Evolutionary conservation across 2,888 invertebrate genomes (phyloP).

Genomic region (Melinaea marsaeus): DNA sequence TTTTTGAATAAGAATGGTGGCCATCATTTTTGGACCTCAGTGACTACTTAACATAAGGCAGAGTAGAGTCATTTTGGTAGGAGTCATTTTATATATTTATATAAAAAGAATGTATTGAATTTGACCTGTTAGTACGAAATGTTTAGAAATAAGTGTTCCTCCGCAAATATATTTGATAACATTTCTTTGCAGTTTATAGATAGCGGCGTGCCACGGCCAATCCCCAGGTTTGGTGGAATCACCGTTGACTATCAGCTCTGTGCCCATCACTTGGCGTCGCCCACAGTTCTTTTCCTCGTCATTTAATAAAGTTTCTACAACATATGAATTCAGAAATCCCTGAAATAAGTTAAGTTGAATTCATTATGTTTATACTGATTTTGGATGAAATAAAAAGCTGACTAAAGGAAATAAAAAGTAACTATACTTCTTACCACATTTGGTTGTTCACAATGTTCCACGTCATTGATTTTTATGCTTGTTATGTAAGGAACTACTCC

Average conservation of each 20-base stretch:
- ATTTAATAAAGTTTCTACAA: slow-evolving; percentile 1
- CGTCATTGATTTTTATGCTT: slow-evolving; percentile 17
- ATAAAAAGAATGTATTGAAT: not conserved
- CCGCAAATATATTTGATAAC: slow-evolving; percentile 53
- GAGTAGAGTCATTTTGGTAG: too few species aligned
- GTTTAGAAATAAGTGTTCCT: slow-evolving; percentile 52
- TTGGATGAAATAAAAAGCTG: too few species aligned
- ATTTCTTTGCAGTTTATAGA: slow-evolving; percentile 42
- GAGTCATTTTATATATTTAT: not conserved
- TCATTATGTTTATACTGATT: too few species aligned
- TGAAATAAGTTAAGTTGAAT: not conserved
- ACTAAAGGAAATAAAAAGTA: too few species aligned
- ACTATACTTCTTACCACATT: slow-evolving; percentile 15
- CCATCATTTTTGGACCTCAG: too few species aligned
- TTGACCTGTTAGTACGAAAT: slow-evolving; percentile 52
- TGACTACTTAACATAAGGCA: too few species aligned
- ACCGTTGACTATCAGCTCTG: slow-evolving; percentile 53
- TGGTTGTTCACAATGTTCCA: slow-evolving; percentile 19
- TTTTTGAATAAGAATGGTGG: too few species aligned
- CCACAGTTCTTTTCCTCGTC: slow-evolving; percentile 41
- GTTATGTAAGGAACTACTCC: slow-evolving; percentile 22
- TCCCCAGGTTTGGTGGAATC: slow-evolving; percentile 52
- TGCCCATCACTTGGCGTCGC: slow-evolving; percentile 44
- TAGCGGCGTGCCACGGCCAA: slow-evolving; percentile 65
- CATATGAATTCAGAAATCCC: not conserved